Base-by-base conservation (phyloP, 2,797 vertebrate genomes). In the Argyrosomus regius region DNA sequence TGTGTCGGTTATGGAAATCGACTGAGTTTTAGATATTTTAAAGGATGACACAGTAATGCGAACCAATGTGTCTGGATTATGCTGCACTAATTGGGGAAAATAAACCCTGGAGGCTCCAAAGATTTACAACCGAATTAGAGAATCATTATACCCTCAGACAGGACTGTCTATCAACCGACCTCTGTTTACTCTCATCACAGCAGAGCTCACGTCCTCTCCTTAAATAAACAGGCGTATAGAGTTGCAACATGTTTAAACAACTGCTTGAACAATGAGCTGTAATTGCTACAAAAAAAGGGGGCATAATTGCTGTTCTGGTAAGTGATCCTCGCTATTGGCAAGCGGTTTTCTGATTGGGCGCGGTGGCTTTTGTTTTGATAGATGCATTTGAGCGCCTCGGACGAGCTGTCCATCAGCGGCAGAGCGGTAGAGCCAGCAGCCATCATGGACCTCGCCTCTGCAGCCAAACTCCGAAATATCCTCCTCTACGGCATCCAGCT, bases 401-500 rank as follows among this genome's bases (percentile, higher is more conserved):
- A 95, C 70, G 88, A 91, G 77, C 69, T 24, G 66, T 89, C 90
- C 53, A 70, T 92, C 72, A 89, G 87, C 67, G 72, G 87, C 75
- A 87, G 26, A 26, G 82, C 72, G 74, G 92, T 93, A 48, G 94
- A 92, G 56, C 81, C 95, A 52, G 81, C 79, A 74, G 84, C 63
- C 1, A 81, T 97, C 50, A 94, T 86, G 80, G 91, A 93, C 39
- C 90, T 96, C 83, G 96, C 97, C 83, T 93, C 93, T 0, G 91
- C 95, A 86, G 84, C 92, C 18, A 95, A 95, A 87, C 94, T 87
- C 75, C 89, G 82, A 75, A 97, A 98, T 82, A 87, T 98, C 92
- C 96, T 98, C 54, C 84, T 98, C 79, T 98, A 95, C 65, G 95
- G 96, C 54, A 91, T 99, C 76, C 91, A 96, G 88, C 89, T 99